Base-by-base conservation (phyloP, 2,113 vertebrate genomes). In the Cromileptes altivelis region DNA sequence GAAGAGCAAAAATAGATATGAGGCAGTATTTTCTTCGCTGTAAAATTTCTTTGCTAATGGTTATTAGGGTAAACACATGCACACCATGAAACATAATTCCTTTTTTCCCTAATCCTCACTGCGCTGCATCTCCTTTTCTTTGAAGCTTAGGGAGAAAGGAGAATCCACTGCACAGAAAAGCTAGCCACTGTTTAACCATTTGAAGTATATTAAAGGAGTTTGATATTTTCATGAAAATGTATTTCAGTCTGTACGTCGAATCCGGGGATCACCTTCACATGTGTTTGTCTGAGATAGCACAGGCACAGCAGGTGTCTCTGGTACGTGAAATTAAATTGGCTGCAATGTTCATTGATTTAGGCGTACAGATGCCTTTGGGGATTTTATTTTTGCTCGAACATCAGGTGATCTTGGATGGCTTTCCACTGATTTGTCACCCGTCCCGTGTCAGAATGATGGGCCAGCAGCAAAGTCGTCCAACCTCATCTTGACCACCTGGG, bases 1-100 rank as follows among this genome's bases (percentile, higher is more conserved):
- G 30, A 65, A 75, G 58, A 61, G 67, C 30, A 80, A 67, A 90
- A 88, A 88, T 81, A 69, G 49, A 82, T 47, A 53, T 53, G 17
- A 74, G 62, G 70, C 27, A 75, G 69, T 77, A 62, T 71, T 89
- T 69, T 89, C 65, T 57, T 67, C 12, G 50, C 70, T 61, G 86
- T 82, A 84, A 80, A 75, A 86, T 83, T 75, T 84, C 52, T 67
- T 72, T 81, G 55, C 72, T 87, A 90, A 90, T 91, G 91, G 78
- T 84, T 88, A 81, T 85, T 85, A 87, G 67, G 58, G 62, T 78
- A 91, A 89, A 91, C 69, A 68, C 78, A 89, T 75, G 63, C 80
- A 86, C 81, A 82, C 89, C 78, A 52, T 90, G 85, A 89, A 86
- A 79, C 68, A 69, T 86, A 88, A 93, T 94, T 86, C 84, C 27